A percentile compares a stretch with the other conserved stretches of the same genome.
Conservation (phyloP, 2,888 invertebrate species). For the Archips crataeganus region DNA sequence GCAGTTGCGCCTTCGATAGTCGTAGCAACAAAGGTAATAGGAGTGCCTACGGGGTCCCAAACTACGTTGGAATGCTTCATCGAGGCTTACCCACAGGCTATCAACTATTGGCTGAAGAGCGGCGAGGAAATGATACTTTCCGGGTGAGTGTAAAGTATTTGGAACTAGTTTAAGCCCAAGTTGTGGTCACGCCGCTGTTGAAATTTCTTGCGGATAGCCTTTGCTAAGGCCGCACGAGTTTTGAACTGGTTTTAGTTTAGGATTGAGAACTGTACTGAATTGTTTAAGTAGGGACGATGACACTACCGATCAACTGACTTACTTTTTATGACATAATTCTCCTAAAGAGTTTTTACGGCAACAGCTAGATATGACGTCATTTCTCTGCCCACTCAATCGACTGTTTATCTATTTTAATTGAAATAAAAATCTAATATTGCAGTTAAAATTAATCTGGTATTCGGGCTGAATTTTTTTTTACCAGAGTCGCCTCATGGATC, state of each 20-base stretch:
- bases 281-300: no score
- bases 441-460: no score
- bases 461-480: no score
- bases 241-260: background rate
- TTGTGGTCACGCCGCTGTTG: conserved; percentile 2
- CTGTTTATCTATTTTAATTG: no score
- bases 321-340: no score
- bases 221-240: background rate
- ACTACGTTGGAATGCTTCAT: conserved; percentile 88
- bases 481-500: no score
- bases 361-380: no score
- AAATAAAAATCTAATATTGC: no score
- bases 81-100: conserved; percentile 88
- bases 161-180: conserved; percentile 6
- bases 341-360: no score
- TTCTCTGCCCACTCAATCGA: no score
- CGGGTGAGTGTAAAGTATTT: conserved; percentile 74
- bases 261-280: background rate
- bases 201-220: conserved; percentile 14
- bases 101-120: conserved; percentile 89
- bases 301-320: no score
- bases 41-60: conserved; percentile 87
- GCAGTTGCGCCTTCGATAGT: conserved; percentile 89
- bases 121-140: conserved; percentile 87
- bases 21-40: conserved; percentile 88